Evolutionary conservation across 1,140 invertebrate species (phyloP).

Genomic region (Psix sp.): DNA sequence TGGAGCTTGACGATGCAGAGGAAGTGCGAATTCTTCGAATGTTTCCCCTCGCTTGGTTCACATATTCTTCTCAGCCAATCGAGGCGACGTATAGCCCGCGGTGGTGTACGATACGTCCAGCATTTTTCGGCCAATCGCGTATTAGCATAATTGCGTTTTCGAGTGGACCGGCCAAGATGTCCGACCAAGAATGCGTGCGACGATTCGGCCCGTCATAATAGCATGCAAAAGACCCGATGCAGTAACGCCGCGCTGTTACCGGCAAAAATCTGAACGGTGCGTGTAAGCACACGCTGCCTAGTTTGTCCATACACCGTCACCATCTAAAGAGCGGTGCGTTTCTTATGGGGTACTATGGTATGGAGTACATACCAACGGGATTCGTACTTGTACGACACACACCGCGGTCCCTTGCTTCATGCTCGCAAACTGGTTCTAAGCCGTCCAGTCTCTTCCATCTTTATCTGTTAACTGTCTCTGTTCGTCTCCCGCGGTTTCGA

Average conservation of each 20-base stretch:
- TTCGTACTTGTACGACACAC: constrained; percentile 67
- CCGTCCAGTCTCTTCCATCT: constrained; percentile 60
- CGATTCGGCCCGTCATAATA: no score
- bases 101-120: constrained; percentile 54
- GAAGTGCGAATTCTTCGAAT: constrained; percentile 42
- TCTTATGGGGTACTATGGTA: constrained; percentile 72
- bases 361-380: constrained; percentile 71
- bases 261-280: no score
- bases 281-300: constrained; percentile 43
- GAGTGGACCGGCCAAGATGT: constrained; percentile 17
- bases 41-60: constrained; percentile 17
- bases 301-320: constrained; percentile 61
- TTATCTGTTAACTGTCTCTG: constrained; percentile 49
- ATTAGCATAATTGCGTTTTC: constrained; percentile 76
- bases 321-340: constrained; percentile 70
- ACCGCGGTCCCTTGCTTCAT: constrained; percentile 55
- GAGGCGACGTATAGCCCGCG: constrained; percentile 65
- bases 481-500: constrained; percentile 56
- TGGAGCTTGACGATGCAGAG: constrained; percentile 28
- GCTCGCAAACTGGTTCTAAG: constrained; percentile 67
- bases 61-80: constrained; percentile 45
- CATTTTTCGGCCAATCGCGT: constrained; percentile 72
- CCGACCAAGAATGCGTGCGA: constrained; percentile 1
- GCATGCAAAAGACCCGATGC: no score
- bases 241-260: no score